These are phyloP conservation scores for Melanargia galathea DNA, from an alignment of 2,888 invertebrate genomes.

Conservation along the genomic window DNA sequence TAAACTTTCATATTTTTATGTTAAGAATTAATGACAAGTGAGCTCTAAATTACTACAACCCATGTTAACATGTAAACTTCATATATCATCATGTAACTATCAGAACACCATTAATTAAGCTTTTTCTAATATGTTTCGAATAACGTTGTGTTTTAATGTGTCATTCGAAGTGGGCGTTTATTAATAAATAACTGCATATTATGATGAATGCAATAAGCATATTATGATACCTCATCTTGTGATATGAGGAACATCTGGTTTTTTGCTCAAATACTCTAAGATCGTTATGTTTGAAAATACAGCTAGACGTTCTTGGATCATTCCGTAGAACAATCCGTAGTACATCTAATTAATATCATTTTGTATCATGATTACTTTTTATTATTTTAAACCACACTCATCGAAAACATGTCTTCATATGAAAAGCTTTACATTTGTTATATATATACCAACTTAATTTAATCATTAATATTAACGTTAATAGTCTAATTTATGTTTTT, in stretches of 20 bases:
- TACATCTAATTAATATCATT: not conserved
- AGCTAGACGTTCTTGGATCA: not conserved
- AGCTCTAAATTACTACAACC: not conserved
- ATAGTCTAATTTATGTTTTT: too few relatives aligned
- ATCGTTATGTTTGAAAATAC: conserved; percentile 4
- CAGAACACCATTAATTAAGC: not conserved
- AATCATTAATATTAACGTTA: too few relatives aligned
- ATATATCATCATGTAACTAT: not conserved
- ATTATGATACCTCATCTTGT: conserved; percentile 1
- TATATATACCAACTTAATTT: too few relatives aligned
- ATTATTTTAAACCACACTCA: too few relatives aligned
- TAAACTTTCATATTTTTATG: not conserved
- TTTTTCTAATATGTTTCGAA: not conserved
- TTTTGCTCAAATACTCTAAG: not conserved
- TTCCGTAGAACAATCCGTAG: not conserved
- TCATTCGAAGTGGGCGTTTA: not conserved
- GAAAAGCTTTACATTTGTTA: not conserved
- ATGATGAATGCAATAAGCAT: too few relatives aligned
- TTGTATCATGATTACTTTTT: not conserved
- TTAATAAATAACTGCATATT: too few relatives aligned
- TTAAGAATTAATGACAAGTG: not conserved
- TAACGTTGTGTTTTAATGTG: not conserved
- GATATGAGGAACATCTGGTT: not conserved
- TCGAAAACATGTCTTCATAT: not conserved
- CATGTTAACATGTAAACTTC: not conserved